These are phyloP conservation scores for Champsocephalus gunnari DNA, from an alignment of 2,797 vertebrate genomes.

Conservation along the genomic window DNA sequence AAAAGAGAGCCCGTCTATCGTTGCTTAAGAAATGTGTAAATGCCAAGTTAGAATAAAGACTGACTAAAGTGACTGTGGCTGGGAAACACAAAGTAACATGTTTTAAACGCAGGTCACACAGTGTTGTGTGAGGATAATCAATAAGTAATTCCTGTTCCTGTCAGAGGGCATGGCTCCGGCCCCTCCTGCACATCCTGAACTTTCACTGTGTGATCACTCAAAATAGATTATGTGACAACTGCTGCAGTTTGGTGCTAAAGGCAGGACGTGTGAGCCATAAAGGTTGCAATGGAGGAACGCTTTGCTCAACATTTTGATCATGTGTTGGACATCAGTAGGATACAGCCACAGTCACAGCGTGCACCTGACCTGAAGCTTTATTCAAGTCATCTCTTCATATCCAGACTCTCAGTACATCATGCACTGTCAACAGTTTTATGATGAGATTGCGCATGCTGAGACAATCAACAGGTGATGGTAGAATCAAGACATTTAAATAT, in stretches of 20 bases:
- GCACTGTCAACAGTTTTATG: too few relatives aligned
- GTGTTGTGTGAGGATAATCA: not conserved
- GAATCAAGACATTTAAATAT: too few relatives aligned
- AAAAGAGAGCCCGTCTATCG: not conserved
- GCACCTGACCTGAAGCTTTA: not conserved
- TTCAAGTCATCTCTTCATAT: too few relatives aligned
- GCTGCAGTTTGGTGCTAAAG: not conserved
- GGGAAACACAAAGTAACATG: not conserved
- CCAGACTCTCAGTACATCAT: too few relatives aligned
- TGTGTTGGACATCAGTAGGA: not conserved
- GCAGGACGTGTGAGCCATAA: conserved; percentile 18
- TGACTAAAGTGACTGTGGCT: not conserved
- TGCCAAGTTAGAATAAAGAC: not conserved
- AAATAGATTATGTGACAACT: conserved; percentile 41
- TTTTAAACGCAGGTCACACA: conserved; percentile 11
- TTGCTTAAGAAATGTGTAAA: not conserved
- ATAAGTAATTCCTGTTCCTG: conserved; percentile 9
- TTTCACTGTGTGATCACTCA: conserved; percentile 17
- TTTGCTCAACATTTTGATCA: conserved; percentile 9
- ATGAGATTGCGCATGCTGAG: too few relatives aligned
- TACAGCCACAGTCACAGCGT: not conserved
- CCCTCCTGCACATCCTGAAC: not conserved
- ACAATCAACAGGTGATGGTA: too few relatives aligned
- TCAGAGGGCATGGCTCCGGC: not conserved
- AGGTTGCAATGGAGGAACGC: conserved; percentile 25